Percentiles rank a stretch among this genome's conserved stretches.
phyloP scores from a whole-genome alignment of 2,888 invertebrate genomes.

The Sarcophaga caerulescens region DNA sequence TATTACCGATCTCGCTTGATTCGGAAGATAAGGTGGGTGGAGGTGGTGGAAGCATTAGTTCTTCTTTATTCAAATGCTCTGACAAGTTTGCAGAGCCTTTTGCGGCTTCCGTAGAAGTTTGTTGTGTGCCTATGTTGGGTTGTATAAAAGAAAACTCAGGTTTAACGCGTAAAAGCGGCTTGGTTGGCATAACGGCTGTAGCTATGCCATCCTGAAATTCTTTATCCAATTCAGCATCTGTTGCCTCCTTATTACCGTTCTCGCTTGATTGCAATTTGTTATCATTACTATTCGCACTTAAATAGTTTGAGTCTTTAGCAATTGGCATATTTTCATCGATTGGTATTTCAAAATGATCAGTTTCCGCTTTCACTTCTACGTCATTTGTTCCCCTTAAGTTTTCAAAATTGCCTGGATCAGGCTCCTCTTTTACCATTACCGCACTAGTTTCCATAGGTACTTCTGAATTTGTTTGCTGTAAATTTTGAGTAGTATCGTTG shows the following conservation, averaged over 20 bases:
- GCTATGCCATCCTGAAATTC: conserved; percentile 41
- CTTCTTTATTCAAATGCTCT: background rate
- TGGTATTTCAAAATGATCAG: background rate
- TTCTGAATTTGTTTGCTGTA: too few relatives aligned
- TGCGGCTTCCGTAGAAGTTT: background rate
- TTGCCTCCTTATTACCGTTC: background rate
- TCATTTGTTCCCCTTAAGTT: too few relatives aligned
- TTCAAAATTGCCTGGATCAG: background rate
- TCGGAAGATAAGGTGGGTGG: background rate
- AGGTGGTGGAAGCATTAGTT: conserved; percentile 10
- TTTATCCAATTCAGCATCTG: conserved; percentile 3
- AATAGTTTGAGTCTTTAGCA: background rate
- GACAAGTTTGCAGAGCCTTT: background rate
- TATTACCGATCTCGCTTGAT: background rate
- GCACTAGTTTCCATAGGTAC: background rate
- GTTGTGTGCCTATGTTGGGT: background rate
- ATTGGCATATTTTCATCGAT: background rate
- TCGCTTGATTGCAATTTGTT: background rate
- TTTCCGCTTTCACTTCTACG: background rate
- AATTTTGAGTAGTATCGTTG: too few relatives aligned
- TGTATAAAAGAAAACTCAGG: conserved; percentile 25
- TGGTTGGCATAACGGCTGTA: conserved; percentile 22
- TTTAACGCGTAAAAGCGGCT: conserved; percentile 41
- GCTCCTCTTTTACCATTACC: conserved; percentile 5
- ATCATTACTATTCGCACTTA: background rate